These are phyloP conservation scores for Hylyphantes graminicola DNA, from an alignment of 1,140 invertebrate species.

Conservation along the genomic window DNA sequence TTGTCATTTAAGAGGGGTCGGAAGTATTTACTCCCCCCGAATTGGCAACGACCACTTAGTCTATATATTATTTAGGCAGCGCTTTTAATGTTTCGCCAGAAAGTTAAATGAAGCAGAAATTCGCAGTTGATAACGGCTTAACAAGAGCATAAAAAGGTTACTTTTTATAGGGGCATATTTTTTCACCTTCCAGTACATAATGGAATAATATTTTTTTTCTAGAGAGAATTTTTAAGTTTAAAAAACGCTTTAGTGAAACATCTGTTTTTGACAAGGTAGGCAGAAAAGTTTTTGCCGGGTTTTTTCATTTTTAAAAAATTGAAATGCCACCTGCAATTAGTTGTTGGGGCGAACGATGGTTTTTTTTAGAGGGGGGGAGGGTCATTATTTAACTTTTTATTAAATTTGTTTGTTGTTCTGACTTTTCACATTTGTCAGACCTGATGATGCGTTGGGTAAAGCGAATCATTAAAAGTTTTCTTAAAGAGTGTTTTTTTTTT, in stretches of 20 bases:
- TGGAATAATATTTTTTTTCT: constrained; percentile 27
- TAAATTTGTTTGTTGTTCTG: constrained; percentile 34
- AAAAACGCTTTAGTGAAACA: constrained; percentile 31
- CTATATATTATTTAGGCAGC: constrained; percentile 50
- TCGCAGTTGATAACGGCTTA: constrained; percentile 49
- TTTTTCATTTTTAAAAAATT: constrained; percentile 9
- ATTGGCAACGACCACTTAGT: neutral
- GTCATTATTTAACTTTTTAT: constrained; percentile 6
- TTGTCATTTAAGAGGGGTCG: constrained; percentile 27
- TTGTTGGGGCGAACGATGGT: constrained; percentile 26
- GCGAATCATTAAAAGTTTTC: constrained; percentile 45
- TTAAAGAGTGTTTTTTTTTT: constrained; percentile 32
- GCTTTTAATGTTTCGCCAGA: constrained; percentile 42
- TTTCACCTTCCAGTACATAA: neutral
- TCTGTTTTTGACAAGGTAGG: constrained; percentile 39
- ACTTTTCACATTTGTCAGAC: constrained; percentile 46
- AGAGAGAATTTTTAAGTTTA: constrained; percentile 15
- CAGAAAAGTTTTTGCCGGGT: constrained; percentile 7
- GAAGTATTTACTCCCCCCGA: constrained; percentile 2
- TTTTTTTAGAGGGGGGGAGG: constrained; percentile 11
- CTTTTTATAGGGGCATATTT: constrained; percentile 44
- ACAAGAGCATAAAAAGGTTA: constrained; percentile 54
- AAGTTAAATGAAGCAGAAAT: constrained; percentile 54
- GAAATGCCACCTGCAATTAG: constrained; percentile 47
- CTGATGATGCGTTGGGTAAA: constrained; percentile 27